Evolutionary conservation across 2,797 vertebrate species (phyloP).

Genomic region (Scyliorhinus canicula): DNA sequence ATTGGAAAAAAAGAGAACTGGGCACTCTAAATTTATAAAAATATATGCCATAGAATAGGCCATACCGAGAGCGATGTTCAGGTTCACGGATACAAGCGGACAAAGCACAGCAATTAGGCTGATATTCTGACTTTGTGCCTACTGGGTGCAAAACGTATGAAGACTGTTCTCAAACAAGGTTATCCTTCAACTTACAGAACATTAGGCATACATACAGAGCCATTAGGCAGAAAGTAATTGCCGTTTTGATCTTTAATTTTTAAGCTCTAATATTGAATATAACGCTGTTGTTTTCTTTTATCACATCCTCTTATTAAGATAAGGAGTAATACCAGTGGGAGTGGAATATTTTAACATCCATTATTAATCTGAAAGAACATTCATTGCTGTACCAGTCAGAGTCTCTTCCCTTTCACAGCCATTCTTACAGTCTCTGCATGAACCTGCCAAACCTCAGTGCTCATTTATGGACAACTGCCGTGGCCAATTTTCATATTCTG

Average conservation of each 20-base stretch:
- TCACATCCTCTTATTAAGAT: background rate
- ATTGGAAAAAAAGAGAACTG: too few relatives aligned
- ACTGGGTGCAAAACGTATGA: background rate
- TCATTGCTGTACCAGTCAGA: background rate
- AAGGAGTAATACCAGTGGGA: background rate
- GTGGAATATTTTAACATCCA: background rate
- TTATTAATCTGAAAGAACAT: background rate
- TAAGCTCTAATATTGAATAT: background rate
- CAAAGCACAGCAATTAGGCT: background rate
- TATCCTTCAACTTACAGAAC: background rate
- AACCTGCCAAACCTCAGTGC: background rate
- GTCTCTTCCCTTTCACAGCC: background rate
- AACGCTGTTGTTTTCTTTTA: background rate
- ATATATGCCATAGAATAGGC: too few relatives aligned
- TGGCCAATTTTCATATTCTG: background rate
- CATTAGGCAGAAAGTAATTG: background rate
- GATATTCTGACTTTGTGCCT: background rate
- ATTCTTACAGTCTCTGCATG: background rate
- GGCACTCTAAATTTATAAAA: too few relatives aligned
- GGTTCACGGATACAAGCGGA: background rate
- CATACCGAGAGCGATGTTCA: background rate
- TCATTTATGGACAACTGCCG: background rate
- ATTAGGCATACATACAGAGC: background rate
- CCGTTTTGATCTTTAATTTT: background rate
- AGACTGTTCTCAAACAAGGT: background rate